These are phyloP conservation scores for Psilopsiagon aurifrons DNA, from an alignment of 2,113 vertebrate genomes.

Conservation along the genomic window DNA sequence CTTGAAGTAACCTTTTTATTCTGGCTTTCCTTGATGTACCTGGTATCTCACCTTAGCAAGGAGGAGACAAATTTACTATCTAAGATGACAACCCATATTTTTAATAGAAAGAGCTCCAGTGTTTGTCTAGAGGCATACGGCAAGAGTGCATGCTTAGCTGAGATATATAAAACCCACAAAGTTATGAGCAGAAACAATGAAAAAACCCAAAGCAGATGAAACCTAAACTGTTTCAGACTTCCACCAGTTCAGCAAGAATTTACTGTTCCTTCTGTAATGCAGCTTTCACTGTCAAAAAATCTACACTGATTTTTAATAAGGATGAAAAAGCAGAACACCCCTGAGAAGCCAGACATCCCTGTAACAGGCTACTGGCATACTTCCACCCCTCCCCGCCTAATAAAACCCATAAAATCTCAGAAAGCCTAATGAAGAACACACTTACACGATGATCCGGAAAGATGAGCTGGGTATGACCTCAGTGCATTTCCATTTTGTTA, in stretches of 20 bases:
- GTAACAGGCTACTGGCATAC: not conserved
- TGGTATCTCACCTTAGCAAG: not conserved
- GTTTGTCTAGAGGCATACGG: not conserved
- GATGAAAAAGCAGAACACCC: not conserved
- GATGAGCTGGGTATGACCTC: not conserved
- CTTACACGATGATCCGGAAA: not conserved
- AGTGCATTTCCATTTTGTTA: not conserved
- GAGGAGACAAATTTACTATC: not conserved
- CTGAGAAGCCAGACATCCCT: not conserved
- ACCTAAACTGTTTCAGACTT: not conserved
- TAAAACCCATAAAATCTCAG: not conserved
- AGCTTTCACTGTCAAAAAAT: not conserved
- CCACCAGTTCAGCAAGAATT: not conserved
- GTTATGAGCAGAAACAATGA: not conserved
- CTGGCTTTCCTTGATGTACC: not conserved
- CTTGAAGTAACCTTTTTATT: not conserved
- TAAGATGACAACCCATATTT: not conserved
- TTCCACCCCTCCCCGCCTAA: not conserved
- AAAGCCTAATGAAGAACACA: not conserved
- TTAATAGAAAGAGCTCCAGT: not conserved
- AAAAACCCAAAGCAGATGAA: not conserved
- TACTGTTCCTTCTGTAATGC: not conserved
- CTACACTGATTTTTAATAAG: not conserved
- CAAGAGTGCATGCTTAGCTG: fast-evolving
- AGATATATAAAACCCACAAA: not conserved